Conservation (phyloP, 2,888 invertebrate species). For the Pteria penguin region DNA sequence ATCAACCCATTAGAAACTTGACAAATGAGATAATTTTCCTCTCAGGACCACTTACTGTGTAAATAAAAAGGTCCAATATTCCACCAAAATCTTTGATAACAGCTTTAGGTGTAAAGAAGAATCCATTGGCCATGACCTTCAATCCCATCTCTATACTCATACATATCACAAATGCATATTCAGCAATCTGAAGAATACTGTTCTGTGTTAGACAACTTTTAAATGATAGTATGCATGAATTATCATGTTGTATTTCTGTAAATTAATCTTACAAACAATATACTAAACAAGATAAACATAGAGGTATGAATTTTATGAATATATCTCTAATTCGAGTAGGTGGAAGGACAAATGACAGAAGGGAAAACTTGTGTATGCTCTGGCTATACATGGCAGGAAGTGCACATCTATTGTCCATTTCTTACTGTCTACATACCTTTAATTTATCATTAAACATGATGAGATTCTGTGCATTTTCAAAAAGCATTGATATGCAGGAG, state of each 20-base stretch:
- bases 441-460: conserved; percentile 87
- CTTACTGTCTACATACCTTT: conserved; percentile 67
- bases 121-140: conserved; percentile 97
- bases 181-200: conserved; percentile 84
- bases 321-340: too few species aligned
- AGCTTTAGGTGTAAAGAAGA: conserved; percentile 99
- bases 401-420: too few species aligned
- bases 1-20: too few species aligned
- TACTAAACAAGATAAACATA: too few species aligned
- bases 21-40: too few species aligned
- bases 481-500: conserved; percentile 99
- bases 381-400: too few species aligned
- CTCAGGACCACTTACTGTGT: conserved; percentile 85
- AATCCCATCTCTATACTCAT: conserved; percentile 98
- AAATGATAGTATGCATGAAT: too few species aligned
- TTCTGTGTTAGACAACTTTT: neutral
- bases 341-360: too few species aligned
- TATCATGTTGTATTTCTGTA: too few species aligned
- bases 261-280: too few species aligned
- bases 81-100: conserved; percentile 98
- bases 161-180: conserved; percentile 97
- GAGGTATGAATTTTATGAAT: too few species aligned
- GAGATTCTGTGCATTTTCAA: conserved; percentile 95
- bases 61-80: conserved; percentile 97
- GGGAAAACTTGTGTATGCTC: too few species aligned